Base-by-base conservation (phyloP, 2,113 vertebrate genomes). In the Prionailurus viverrinus region DNA sequence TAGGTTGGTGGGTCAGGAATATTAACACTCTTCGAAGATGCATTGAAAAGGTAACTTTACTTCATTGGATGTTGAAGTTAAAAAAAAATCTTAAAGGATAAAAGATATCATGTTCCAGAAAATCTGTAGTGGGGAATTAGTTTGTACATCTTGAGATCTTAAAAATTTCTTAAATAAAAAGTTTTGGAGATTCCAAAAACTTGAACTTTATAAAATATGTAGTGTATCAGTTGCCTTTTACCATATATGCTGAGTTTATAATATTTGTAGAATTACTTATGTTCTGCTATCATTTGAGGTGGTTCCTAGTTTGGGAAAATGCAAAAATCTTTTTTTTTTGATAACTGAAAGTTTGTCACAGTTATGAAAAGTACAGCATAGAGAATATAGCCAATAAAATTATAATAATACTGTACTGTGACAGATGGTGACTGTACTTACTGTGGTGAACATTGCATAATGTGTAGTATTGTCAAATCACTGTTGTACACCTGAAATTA, bases 1-100 rank as follows among this genome's bases (percentile, higher is more conserved):
- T 99, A 66, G 99, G 99, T 19, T 99, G 99, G 99, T 99, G 99
- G 99, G 99, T 99, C 97, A 99, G 99, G 82, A 99, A 99, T 97
- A 99, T 99, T 97, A 99, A 99, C 98, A 99, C 99, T 0, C 99
- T 99, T 79, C 98, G 99, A 94, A 99, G 99, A 95, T 99, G 99
- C 98, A 99, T 99, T 63, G 99, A 99, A 98, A 99, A 99, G 99
- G 99, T 99, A 98, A 88, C 65, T 97, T 65, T 79, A 41, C 23
- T 63, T 91, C 31, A 89, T 27, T 95, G 79, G 21, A 68, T 74
- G 68, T 80, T 82, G 45, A 94, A 83, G 12, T 85, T 89, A 51
- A 63, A 39, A 51, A 73, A 27, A 31, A 48, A 66, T 80, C 11
- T 87, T 97, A 53, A 82, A 86, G 29, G 14, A 45, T 91, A 65